A percentile compares a stretch with the other conserved stretches of the same genome.
Conservation (phyloP, 2,888 invertebrate species). For the Dicycla oo region DNA sequence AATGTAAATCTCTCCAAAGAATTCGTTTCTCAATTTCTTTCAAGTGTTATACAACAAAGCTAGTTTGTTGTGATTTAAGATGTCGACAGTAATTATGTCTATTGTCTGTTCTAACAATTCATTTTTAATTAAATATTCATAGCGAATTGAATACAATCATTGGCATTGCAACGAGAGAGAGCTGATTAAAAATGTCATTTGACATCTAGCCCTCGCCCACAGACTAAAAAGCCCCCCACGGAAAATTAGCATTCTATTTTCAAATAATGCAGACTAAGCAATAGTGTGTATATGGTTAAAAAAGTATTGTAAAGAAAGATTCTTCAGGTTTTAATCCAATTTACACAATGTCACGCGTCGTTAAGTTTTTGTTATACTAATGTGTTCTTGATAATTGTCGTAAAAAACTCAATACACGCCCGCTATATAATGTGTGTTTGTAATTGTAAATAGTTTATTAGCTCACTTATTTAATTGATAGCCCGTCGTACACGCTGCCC, state of each 20-base stretch:
- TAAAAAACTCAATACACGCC: conserved; percentile 76
- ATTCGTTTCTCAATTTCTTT: conserved; percentile 51
- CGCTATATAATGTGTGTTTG: conserved; percentile 63
- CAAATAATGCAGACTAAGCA: conserved; percentile 22
- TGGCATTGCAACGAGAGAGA: conserved; percentile 36
- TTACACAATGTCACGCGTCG: conserved; percentile 76
- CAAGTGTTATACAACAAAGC: conserved; percentile 45
- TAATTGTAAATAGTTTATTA: conserved; percentile 80
- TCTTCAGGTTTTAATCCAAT: conserved; percentile 65
- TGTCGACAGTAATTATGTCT: conserved; percentile 49
- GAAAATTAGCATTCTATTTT: conserved; percentile 36
- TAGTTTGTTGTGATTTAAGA: conserved; percentile 49
- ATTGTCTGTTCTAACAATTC: conserved; percentile 55
- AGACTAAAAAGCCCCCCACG: conserved; percentile 39
- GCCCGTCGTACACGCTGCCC: conserved; percentile 43
- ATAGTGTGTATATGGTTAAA: too few species aligned
- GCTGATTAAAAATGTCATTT: conserved; percentile 56
- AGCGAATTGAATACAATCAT: conserved; percentile 50
- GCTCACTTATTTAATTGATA: conserved; percentile 77
- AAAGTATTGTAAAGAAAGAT: conserved; percentile 22
- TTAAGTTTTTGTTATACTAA: conserved; percentile 75
- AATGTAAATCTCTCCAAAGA: conserved; percentile 43
- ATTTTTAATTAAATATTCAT: conserved; percentile 52
- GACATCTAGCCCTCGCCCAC: conserved; percentile 50
- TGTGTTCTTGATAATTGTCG: conserved; percentile 75